These are phyloP conservation scores for Danio albolineatus DNA, from an alignment of 2,797 vertebrate species.

Conservation along the genomic window DNA sequence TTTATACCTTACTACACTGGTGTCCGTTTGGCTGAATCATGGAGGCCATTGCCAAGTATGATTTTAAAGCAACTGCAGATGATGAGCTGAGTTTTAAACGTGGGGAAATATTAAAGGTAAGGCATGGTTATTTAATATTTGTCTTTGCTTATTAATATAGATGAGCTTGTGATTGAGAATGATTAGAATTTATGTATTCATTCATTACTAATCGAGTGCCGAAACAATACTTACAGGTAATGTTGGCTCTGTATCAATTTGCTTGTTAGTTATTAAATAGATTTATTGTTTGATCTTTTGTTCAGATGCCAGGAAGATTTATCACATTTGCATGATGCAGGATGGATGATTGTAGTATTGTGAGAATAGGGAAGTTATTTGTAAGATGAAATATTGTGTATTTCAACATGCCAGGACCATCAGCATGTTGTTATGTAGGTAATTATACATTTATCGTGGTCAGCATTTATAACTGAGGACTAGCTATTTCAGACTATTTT, in stretches of 20 bases:
- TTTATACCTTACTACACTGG: slow-evolving; percentile 33
- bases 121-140: background rate
- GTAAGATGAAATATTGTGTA: background rate
- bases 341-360: background rate
- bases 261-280: background rate
- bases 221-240: background rate
- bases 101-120: slow-evolving; percentile 96
- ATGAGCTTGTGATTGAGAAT: background rate
- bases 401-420: background rate
- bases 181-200: background rate
- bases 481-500: no score
- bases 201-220: background rate
- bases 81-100: slow-evolving; percentile 99
- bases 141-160: background rate
- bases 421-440: background rate
- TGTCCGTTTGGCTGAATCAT: slow-evolving; percentile 70
- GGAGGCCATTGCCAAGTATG: slow-evolving; percentile 99
- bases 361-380: background rate
- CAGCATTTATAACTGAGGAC: background rate
- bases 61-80: slow-evolving; percentile 99
- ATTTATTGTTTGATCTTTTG: background rate
- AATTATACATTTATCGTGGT: background rate
- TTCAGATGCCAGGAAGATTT: background rate
- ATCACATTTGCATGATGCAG: background rate
- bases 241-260: background rate